Percentiles rank a stretch among this genome's conserved stretches.
These are phyloP conservation scores for Steatornis caripensis DNA, from an alignment of 2,113 vertebrate species.

Conservation along the genomic window DNA sequence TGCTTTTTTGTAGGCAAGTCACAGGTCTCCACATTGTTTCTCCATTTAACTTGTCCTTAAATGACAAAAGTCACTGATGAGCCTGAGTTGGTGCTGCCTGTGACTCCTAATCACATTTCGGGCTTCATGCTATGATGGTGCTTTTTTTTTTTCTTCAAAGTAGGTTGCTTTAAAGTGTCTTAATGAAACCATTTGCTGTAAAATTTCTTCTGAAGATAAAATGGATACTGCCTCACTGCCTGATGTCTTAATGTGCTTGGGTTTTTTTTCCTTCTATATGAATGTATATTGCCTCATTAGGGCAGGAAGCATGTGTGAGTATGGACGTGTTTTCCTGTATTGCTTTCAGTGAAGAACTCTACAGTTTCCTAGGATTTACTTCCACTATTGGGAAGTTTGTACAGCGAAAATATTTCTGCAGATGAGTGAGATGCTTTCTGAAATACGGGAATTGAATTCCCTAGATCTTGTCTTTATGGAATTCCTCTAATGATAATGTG, in stretches of 20 bases:
- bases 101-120: conserved; percentile 39
- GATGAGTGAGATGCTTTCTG: not conserved
- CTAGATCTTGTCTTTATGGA: not conserved
- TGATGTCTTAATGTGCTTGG: conserved; percentile 46
- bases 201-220: conserved; percentile 47
- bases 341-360: not conserved
- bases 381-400: not conserved
- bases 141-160: conserved; percentile 35
- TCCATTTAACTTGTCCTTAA: conserved; percentile 26
- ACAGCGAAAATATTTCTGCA: not conserved
- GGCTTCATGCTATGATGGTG: conserved; percentile 58
- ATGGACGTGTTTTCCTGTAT: not conserved
- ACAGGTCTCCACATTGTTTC: not conserved
- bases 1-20: not conserved
- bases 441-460: not conserved
- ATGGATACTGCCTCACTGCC: conserved; percentile 60
- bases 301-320: not conserved
- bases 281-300: conserved; percentile 52
- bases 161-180: conserved; percentile 64
- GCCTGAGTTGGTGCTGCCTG: not conserved
- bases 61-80: conserved; percentile 25
- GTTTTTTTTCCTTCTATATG: conserved; percentile 22
- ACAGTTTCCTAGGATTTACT: not conserved
- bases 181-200: conserved; percentile 59
- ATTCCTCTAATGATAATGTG: not conserved